These are phyloP conservation scores for Suillia variegata DNA, from an alignment of 2,888 invertebrate genomes.

Conservation along the genomic window DNA sequence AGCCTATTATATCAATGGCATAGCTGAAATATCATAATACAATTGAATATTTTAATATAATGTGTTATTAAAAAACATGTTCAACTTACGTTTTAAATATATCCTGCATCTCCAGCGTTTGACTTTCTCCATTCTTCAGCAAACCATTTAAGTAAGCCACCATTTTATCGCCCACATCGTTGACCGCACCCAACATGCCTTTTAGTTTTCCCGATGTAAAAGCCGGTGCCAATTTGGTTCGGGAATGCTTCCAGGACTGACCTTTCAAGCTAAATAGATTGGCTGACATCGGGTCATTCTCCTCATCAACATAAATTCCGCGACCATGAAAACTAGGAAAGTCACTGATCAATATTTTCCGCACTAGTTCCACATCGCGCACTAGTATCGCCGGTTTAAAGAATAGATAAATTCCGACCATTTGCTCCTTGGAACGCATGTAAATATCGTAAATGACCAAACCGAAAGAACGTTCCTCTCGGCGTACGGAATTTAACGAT, in stretches of 20 bases:
- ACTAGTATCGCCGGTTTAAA: constrained; percentile 68
- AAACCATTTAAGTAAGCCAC: constrained; percentile 58
- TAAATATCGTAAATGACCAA: constrained; percentile 68
- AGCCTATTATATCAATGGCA: constrained; percentile 61
- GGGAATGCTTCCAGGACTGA: constrained; percentile 68
- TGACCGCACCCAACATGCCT: constrained; percentile 68
- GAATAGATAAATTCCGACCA: constrained; percentile 69
- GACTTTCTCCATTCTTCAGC: constrained; percentile 44
- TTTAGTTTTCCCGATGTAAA: constrained; percentile 73
- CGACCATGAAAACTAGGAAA: constrained; percentile 71
- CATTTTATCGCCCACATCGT: constrained; percentile 65
- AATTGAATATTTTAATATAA: background rate
- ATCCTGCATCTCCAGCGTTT: constrained; percentile 62
- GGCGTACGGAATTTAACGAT: constrained; percentile 65
- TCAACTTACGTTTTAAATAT: constrained; percentile 37
- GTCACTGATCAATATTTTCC: constrained; percentile 67
- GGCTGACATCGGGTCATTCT: too few relatives aligned
- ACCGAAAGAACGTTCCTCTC: constrained; percentile 66
- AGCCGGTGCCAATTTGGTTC: constrained; percentile 69
- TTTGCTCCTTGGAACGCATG: constrained; percentile 49
- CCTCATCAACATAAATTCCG: constrained; percentile 68
- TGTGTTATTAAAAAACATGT: background rate
- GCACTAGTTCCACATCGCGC: constrained; percentile 68
- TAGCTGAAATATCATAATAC: too few relatives aligned
- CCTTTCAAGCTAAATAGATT: constrained; percentile 53